Evolutionary conservation across 1,140 invertebrate genomes (phyloP), one percentile per base, ranked within the genome.

Genomic region (Diploscapter pachys): DNA sequence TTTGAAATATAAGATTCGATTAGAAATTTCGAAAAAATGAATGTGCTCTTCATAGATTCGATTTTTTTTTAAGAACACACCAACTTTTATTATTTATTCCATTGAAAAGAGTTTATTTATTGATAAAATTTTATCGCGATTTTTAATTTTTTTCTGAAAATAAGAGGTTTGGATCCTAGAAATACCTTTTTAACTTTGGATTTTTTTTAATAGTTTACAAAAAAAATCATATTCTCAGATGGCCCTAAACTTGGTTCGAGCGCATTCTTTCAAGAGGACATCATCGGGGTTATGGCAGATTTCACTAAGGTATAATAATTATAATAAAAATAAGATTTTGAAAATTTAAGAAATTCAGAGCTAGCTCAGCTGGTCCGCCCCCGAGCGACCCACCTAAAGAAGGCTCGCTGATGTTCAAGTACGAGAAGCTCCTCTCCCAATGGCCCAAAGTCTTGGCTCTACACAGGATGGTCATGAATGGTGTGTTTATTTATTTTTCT

Each of bases 371-470:
- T 4, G 75, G 75, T 53, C 75, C 75, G 8, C 75, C 75, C 51
- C 75, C 75, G 49, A n/a, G 63, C 49, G 59, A 49, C 9, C 75
- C 75, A 52, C 50, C 75, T 4, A 72, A 66, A 49, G 57, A 56
- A 48, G 75, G 75, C 52, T 71, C 75, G 13, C 53, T 76, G 48
- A 57, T 71, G 9, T 57, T 72, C 48, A 56, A 62, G 51, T 76
- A 76, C 57, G 75, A 76, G n/a, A 71, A 71, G 11, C 72, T 76
- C 31, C 64, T 76, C 52, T 56, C 56, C 6, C 62, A 67, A 59
- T 76, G 70, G 69, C 75, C 75, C 5, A 71, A 67, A 55, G 56
- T 76, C n/a, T 57, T 66, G 54, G 75, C 70, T 52, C 50, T 76
- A 53, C 75, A 76, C 65, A 48, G 70, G 4, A 72, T 62, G 54